Percentiles rank a stretch among this genome's conserved stretches.
Conservation (phyloP, 2,888 invertebrate genomes). For the Entomobrya multifasciata region DNA sequence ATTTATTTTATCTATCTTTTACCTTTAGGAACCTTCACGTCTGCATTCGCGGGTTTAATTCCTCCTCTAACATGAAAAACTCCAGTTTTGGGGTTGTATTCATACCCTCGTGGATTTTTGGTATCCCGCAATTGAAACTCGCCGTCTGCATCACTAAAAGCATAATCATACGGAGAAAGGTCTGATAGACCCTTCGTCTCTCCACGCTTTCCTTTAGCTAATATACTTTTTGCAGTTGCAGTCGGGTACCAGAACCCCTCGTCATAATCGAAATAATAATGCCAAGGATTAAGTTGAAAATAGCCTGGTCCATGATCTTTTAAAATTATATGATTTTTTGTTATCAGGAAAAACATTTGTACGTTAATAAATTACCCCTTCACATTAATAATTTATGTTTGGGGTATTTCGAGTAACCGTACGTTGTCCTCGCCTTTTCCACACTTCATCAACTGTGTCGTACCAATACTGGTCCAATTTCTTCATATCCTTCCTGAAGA, state of each 20-base stretch:
- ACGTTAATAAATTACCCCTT: too few species aligned
- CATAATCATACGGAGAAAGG: conserved; percentile 62
- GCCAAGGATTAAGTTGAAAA: conserved; percentile 26
- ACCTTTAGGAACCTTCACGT: background rate
- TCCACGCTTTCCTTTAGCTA: conserved; percentile 33
- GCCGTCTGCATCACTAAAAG: conserved; percentile 49
- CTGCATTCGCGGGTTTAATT: too few species aligned
- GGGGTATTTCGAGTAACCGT: too few species aligned
- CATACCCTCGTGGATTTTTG: conserved; percentile 36
- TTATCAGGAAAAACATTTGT: too few species aligned
- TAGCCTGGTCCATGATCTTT: conserved; percentile 60
- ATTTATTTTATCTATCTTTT: too few species aligned
- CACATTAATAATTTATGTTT: too few species aligned
- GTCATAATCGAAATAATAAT: conserved; percentile 67
- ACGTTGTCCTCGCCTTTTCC: conserved; percentile 61
- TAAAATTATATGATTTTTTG: too few species aligned
- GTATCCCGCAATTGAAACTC: conserved; percentile 53
- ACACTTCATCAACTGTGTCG: conserved; percentile 55
- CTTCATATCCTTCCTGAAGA: conserved; percentile 50
- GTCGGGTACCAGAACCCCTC: conserved; percentile 66
- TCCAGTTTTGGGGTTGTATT: conserved; percentile 43
- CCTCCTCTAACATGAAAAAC: conserved; percentile 42
- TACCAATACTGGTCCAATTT: conserved; percentile 55
- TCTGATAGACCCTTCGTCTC: conserved; percentile 50
- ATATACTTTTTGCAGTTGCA: conserved; percentile 16